phyloP scores from a whole-genome alignment of 92 coral and sea anemone species.

The Meandrina meandrites region DNA sequence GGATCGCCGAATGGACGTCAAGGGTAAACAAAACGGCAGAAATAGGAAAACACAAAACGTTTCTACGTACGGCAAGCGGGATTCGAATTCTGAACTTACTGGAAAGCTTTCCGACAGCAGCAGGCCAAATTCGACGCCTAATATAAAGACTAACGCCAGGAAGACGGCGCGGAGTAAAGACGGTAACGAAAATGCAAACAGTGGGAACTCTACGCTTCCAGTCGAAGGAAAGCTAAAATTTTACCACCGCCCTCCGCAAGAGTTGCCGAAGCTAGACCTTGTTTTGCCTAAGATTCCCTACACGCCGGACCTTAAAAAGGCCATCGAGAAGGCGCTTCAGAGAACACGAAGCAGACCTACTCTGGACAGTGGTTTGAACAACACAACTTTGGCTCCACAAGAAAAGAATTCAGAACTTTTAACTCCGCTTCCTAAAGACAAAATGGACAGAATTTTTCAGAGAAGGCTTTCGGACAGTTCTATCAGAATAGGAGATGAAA shows the following conservation, averaged over 20 bases:
- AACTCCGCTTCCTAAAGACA: neutral
- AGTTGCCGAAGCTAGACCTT: conserved; percentile 49
- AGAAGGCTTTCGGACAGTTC: conserved; percentile 42
- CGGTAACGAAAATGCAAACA: neutral
- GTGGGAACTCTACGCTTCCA: conserved; percentile 11
- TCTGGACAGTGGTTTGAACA: neutral
- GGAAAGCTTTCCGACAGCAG: neutral
- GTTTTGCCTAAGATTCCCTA: conserved; percentile 81
- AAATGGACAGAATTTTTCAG: neutral
- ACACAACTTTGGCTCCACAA: neutral
- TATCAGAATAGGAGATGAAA: neutral
- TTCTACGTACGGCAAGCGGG: neutral
- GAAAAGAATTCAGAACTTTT: conserved; percentile 9
- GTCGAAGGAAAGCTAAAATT: conserved; percentile 56
- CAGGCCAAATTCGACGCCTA: conserved; percentile 30
- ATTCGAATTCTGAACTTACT: neutral
- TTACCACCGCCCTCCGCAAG: conserved; percentile 64
- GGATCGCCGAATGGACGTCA: conserved; percentile 30
- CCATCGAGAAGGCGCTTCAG: conserved; percentile 73
- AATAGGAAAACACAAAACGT: conserved; percentile 24
- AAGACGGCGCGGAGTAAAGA: conserved; percentile 23
- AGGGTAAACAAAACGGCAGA: conserved; percentile 35
- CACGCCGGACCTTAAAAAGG: conserved; percentile 74
- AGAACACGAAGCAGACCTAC: conserved; percentile 30
- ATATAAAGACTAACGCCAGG: neutral